Evolutionary conservation across 2,797 vertebrate genomes (phyloP), one percentile per base, ranked within the genome.

Genomic region (Loris lydekkerianus): DNA sequence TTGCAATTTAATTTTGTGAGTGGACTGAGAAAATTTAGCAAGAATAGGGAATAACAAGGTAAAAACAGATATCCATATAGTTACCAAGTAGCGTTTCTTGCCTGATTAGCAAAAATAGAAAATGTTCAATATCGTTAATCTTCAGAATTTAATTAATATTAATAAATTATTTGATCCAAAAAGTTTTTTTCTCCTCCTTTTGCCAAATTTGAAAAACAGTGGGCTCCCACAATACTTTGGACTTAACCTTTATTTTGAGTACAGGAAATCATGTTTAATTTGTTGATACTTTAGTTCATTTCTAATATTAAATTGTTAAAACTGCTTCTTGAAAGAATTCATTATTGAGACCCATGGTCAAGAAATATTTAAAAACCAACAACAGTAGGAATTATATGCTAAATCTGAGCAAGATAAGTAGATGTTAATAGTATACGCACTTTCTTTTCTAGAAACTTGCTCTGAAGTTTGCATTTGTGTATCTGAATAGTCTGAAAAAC

Each of bases 301-400:
- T 92, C 65, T 89, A 65, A 78, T 34, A 89, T 25, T 29, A 73
- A 1, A 87, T 46, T 77, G 34, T 86, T 89, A 70, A 92, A 60
- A 81, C 73, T 61, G 27, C 14, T 81, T 53, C 60, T 75, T 61
- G 13, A 89, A 89, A 75, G 85, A 86, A 46, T 63, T 27, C 46
- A 61, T 72, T 65, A 58, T 78, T 70, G 58, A 75, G 5, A 49
- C 70, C 7, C 21, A 27, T 63, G 49, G 10, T 60, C 56, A 93
- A 84, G 67, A 81, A 92, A 23, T 4, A 29, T 83, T 89, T 78
- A 4, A 83, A 95, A 76, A 25, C 15, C 53, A 77, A 63, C 15
- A 72, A 67, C 77, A 88, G n/a, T 3, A 53, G 11, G 34, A 40
- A 49, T 86, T 53, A 40, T 83, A 18, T 56, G 3, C 6, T 77